Conservation (phyloP, 2,113 vertebrate species). For the Leucoraja erinaceus region DNA sequence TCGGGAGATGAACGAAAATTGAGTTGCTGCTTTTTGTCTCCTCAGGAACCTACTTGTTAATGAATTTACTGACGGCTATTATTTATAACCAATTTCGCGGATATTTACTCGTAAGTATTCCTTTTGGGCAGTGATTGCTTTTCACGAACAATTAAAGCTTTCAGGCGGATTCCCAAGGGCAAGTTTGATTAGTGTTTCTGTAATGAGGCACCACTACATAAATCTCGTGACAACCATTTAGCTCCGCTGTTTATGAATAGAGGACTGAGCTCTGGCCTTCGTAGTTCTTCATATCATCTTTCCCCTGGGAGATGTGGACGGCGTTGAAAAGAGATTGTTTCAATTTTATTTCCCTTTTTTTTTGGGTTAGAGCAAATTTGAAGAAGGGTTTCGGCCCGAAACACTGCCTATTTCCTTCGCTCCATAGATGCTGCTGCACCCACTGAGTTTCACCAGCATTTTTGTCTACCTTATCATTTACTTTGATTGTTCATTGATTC, state of each 20-base stretch:
- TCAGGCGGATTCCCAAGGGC: not conserved
- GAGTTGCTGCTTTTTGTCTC: not conserved
- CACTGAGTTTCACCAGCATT: no score
- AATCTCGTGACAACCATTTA: not conserved
- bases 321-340: not conserved
- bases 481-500: not conserved
- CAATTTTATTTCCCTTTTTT: not conserved
- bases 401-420: no score
- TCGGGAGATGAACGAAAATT: not conserved
- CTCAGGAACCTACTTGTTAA: slow-evolving; percentile 86
- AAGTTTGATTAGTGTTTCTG: not conserved
- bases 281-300: no score
- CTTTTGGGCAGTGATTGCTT: not conserved
- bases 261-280: not conserved
- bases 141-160: not conserved
- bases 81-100: slow-evolving; percentile 98
- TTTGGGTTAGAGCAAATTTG: not conserved
- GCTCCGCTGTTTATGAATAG: not conserved
- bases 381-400: no score
- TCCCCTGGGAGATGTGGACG: not conserved
- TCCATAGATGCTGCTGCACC: no score
- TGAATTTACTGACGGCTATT: slow-evolving; percentile 93
- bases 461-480: no score
- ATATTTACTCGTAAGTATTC: slow-evolving; percentile 79
- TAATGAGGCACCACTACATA: not conserved